These are phyloP conservation scores for Brachionus calyciflorus DNA, from an alignment of 1,140 invertebrate genomes.

Conservation along the genomic window DNA sequence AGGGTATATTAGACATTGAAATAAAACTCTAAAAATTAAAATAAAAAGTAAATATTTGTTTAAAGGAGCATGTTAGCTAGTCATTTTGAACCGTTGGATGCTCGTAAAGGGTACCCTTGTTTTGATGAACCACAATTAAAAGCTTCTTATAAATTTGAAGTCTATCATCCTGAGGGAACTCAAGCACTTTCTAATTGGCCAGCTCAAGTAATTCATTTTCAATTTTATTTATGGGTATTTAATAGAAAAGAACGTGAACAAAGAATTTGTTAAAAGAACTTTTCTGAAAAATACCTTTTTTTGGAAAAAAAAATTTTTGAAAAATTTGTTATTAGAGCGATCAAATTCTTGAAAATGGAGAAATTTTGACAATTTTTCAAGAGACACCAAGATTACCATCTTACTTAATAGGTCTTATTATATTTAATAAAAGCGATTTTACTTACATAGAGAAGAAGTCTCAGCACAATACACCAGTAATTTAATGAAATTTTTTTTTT, in stretches of 20 bases:
- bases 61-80: slow-evolving; percentile 23
- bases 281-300: too few species aligned
- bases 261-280: too few species aligned
- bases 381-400: slow-evolving; percentile 6
- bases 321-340: not conserved
- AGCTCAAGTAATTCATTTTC: not conserved
- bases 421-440: slow-evolving; percentile 41
- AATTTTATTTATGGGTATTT: not conserved
- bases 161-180: slow-evolving; percentile 27
- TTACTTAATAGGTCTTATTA: slow-evolving; percentile 23
- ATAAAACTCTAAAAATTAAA: not conserved
- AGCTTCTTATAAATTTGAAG: slow-evolving; percentile 43
- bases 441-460: not conserved
- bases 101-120: slow-evolving; percentile 50
- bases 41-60: not conserved
- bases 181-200: slow-evolving; percentile 33
- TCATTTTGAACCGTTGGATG: slow-evolving; percentile 53
- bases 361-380: slow-evolving; percentile 37
- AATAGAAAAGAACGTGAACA: too few species aligned
- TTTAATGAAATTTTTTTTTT: not conserved
- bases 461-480: not conserved
- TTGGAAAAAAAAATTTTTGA: not conserved
- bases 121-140: slow-evolving; percentile 49
- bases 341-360: not conserved
- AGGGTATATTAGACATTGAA: not conserved